Evolutionary conservation across 2,888 invertebrate genomes (phyloP).

Genomic region (Mythimna albipuncta): DNA sequence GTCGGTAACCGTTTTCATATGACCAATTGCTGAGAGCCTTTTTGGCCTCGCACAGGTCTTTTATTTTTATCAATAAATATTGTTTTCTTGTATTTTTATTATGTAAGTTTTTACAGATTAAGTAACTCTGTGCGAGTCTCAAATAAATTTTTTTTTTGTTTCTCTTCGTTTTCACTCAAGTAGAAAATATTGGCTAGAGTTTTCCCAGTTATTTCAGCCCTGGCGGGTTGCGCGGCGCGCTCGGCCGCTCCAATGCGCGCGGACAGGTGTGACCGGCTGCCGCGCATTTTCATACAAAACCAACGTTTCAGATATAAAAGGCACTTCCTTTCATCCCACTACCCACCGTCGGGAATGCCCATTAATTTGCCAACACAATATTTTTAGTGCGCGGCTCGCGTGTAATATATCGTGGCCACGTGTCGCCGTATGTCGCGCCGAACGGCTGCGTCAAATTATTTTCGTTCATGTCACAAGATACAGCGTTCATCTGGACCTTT

Average conservation of each 20-base stretch:
- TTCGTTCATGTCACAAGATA: conserved; percentile 91
- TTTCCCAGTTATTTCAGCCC: conserved; percentile 66
- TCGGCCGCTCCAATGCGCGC: conserved; percentile 77
- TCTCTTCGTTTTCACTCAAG: too few relatives aligned
- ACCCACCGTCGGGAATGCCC: conserved; percentile 90
- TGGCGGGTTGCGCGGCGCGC: conserved; percentile 62
- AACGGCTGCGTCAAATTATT: conserved; percentile 91
- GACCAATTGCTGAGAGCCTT: too few relatives aligned
- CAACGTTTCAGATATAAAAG: conserved; percentile 90
- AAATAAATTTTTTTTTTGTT: too few relatives aligned
- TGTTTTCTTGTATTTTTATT: too few relatives aligned
- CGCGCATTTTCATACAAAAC: conserved; percentile 89
- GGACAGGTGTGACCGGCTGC: conserved; percentile 90
- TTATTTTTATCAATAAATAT: too few relatives aligned
- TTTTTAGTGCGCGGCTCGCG: conserved; percentile 90
- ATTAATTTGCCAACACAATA: conserved; percentile 91
- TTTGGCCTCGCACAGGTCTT: too few relatives aligned
- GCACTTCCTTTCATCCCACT: conserved; percentile 90
- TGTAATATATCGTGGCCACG: conserved; percentile 91
- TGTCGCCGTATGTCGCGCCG: conserved; percentile 90
- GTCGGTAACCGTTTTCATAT: too few relatives aligned
- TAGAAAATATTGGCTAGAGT: conserved; percentile 3
- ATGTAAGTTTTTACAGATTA: too few relatives aligned
- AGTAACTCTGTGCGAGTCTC: too few relatives aligned
- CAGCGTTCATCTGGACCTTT: conserved; percentile 89